Base-by-base conservation (phyloP, 2,797 vertebrate genomes). In the Perdix hodgsoniae region DNA sequence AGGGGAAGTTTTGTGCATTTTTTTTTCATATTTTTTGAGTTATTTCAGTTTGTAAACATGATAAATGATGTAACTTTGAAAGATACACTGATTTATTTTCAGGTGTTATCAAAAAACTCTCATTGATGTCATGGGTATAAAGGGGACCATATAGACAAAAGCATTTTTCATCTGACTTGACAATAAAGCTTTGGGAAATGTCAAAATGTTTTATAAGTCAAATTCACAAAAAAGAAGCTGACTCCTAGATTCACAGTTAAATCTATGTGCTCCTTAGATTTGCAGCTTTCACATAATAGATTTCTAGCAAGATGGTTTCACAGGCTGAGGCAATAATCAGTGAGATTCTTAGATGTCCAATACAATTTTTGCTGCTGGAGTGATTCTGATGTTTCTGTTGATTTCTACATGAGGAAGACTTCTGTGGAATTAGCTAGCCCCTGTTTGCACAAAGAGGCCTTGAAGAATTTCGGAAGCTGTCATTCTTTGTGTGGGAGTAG, bases 161-260 rank as follows among this genome's bases (percentile, higher is more conserved):
- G 17, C 63, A 87, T 91, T 82, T 83, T 94, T 95, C 82, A 86
- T 76, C 45, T 64, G 54, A 44, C 54, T 95, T 91, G 89, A 92
- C 79, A 93, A 54, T 57, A 92, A 95, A 91, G 69, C 66, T 89
- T 89, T 85, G 47, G 65, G n/a, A 86, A 93, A 85, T 72, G 78
- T 92, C 82, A 89, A 91, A 95, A 94, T 0, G 10, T 50, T 90
- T 61, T 56, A 44, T 89, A 91, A 92, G 35, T 93, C 79, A 72
- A 29, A 33, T 83, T 65, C 29, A 73, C 24, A 29, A 33, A 49
- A 27, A 35, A 40, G 29, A 6, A 83, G 10, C 14, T 60, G 49
- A 45, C 49, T 88, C 76, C 63, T 72, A 4, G 1, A 67, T 66
- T 93, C 56, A 64, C 39, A 2, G 0, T 80, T 89, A 78, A 89